Conservation (phyloP, 2,797 vertebrate species). For the Chanos chanos region DNA sequence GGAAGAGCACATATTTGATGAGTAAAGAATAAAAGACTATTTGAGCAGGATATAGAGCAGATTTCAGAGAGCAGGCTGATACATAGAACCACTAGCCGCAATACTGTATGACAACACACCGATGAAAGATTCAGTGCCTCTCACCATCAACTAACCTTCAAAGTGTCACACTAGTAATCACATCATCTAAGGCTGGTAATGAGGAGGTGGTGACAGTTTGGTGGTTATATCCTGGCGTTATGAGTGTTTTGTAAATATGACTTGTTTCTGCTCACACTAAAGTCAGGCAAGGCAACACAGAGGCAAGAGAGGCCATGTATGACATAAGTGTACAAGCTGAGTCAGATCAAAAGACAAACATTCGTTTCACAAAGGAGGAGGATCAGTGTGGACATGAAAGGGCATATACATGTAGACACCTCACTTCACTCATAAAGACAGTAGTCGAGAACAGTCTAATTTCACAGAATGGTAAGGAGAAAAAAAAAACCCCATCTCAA, state of each 20-base stretch:
- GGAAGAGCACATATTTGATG: too few species aligned
- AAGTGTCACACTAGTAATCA: not conserved
- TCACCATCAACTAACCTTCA: too few species aligned
- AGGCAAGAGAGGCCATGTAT: slow-evolving; percentile 16
- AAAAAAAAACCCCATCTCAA: not conserved
- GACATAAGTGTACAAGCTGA: not conserved
- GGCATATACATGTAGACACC: not conserved
- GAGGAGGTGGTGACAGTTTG: not conserved
- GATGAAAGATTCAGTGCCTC: too few species aligned
- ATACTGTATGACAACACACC: too few species aligned
- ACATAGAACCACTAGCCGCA: too few species aligned
- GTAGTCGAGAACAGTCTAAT: not conserved
- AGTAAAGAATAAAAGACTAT: too few species aligned
- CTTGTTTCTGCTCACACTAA: not conserved
- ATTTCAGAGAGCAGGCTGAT: too few species aligned
- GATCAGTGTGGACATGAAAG: not conserved
- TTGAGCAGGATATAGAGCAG: too few species aligned
- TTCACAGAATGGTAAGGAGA: not conserved
- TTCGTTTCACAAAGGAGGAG: not conserved
- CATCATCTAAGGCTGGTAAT: not conserved
- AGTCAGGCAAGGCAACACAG: not conserved
- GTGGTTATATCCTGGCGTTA: not conserved
- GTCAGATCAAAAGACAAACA: slow-evolving; percentile 4
- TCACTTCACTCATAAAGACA: slow-evolving; percentile 11
- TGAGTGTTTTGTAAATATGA: not conserved